Evolutionary conservation across 2,888 invertebrate species (phyloP).

Genomic region (Malacosoma neustria): DNA sequence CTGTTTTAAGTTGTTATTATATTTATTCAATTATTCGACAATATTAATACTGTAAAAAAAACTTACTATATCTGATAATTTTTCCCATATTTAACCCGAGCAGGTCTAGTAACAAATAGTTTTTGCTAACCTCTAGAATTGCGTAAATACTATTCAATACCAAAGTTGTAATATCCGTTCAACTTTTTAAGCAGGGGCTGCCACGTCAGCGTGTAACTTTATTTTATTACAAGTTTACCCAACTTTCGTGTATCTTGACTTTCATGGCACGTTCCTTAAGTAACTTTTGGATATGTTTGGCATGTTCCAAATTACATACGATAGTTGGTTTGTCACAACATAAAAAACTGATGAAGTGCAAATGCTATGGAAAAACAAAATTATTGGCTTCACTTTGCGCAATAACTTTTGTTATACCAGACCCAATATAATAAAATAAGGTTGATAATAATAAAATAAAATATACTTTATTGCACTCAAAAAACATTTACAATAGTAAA

Average conservation of each 20-base stretch:
- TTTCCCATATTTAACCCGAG: too few relatives aligned
- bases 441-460: too few relatives aligned
- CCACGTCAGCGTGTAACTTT: conserved; percentile 35
- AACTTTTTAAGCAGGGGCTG: conserved; percentile 12
- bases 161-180: not conserved
- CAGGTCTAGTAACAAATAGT: too few relatives aligned
- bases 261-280: conserved; percentile 37
- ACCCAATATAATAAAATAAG: too few relatives aligned
- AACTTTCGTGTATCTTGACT: conserved; percentile 37
- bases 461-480: too few relatives aligned
- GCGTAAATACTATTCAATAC: not conserved
- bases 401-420: not conserved
- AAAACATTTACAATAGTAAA: too few relatives aligned
- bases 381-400: not conserved
- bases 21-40: too few relatives aligned
- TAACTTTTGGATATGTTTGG: conserved; percentile 43
- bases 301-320: conserved; percentile 39
- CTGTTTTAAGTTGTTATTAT: too few relatives aligned
- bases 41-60: too few relatives aligned
- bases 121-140: too few relatives aligned
- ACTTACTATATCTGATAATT: too few relatives aligned
- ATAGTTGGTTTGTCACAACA: conserved; percentile 24
- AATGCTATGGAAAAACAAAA: not conserved
- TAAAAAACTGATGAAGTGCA: not conserved
- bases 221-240: conserved; percentile 46